Conservation (phyloP, 2,888 invertebrate genomes). For the Drosophila multiciliata region DNA sequence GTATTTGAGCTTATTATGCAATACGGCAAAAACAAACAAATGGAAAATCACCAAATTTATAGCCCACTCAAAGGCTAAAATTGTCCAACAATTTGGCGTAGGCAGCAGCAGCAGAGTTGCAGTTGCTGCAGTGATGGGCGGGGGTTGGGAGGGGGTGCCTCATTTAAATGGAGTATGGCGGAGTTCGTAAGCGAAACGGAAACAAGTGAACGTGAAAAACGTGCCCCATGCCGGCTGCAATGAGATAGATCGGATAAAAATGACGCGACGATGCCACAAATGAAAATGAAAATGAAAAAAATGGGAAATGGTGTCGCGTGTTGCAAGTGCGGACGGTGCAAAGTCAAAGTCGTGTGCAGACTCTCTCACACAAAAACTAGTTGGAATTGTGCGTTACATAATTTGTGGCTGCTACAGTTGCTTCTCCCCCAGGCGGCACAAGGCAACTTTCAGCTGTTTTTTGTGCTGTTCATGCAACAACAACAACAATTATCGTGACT, state of each 20-base stretch:
- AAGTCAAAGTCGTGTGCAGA: conserved; percentile 74
- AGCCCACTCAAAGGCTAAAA: conserved; percentile 62
- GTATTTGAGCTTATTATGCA: conserved; percentile 58
- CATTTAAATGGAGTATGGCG: conserved; percentile 40
- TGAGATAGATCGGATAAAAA: conserved; percentile 47
- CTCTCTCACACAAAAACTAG: conserved; percentile 49
- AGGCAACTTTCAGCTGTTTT: conserved; percentile 46
- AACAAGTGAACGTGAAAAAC: conserved; percentile 78
- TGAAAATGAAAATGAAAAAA: conserved; percentile 27
- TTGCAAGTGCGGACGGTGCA: conserved; percentile 43
- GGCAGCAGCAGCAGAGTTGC: conserved; percentile 36
- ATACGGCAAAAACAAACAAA: conserved; percentile 37
- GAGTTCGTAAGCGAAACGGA: conserved; percentile 58
- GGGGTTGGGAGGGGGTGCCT: neutral
- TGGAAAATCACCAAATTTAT: conserved; percentile 63
- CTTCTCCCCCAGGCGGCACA: conserved; percentile 32
- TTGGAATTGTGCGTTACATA: conserved; percentile 72
- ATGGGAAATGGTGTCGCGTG: conserved; percentile 38
- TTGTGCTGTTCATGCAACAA: conserved; percentile 14
- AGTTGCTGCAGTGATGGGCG: conserved; percentile 5
- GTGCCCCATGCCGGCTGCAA: conserved; percentile 46
- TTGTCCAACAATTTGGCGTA: conserved; percentile 46
- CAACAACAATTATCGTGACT: conserved; percentile 55
- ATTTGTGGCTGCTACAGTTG: conserved; percentile 37
- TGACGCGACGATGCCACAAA: conserved; percentile 10